A percentile compares a stretch with the other conserved stretches of the same genome.
These are phyloP conservation scores for Erebia aethiops DNA, from an alignment of 2,888 invertebrate species.

Conservation along the genomic window DNA sequence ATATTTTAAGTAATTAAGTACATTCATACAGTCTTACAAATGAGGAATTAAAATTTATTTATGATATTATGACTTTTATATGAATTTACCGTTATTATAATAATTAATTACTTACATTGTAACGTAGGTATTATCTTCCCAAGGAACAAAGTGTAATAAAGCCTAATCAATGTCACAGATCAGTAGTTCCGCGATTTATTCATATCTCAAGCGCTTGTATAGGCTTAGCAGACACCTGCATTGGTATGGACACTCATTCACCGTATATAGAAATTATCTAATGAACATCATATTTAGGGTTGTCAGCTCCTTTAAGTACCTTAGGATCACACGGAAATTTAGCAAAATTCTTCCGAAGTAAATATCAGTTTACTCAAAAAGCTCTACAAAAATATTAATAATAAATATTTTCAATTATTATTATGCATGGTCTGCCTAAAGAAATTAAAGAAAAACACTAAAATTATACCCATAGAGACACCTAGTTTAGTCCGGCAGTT, in stretches of 20 bases:
- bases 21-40: no score
- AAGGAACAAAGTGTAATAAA: slow-evolving; percentile 36
- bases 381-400: no score
- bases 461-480: no score
- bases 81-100: not conserved
- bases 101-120: not conserved
- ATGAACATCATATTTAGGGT: slow-evolving; percentile 32
- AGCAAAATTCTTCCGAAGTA: no score
- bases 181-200: slow-evolving; percentile 40
- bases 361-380: no score
- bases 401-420: no score
- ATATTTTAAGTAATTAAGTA: no score
- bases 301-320: not conserved
- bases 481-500: no score
- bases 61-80: not conserved
- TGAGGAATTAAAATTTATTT: not conserved
- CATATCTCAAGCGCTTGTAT: slow-evolving; percentile 37
- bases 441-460: no score
- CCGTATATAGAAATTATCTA: slow-evolving; percentile 45
- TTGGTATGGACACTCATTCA: slow-evolving; percentile 30
- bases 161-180: slow-evolving; percentile 33
- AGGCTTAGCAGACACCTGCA: slow-evolving; percentile 53
- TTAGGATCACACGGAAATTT: no score
- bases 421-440: no score
- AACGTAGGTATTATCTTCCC: slow-evolving; percentile 17